Base-by-base conservation (phyloP, 2,888 invertebrate genomes). In the Drosophila dives region DNA sequence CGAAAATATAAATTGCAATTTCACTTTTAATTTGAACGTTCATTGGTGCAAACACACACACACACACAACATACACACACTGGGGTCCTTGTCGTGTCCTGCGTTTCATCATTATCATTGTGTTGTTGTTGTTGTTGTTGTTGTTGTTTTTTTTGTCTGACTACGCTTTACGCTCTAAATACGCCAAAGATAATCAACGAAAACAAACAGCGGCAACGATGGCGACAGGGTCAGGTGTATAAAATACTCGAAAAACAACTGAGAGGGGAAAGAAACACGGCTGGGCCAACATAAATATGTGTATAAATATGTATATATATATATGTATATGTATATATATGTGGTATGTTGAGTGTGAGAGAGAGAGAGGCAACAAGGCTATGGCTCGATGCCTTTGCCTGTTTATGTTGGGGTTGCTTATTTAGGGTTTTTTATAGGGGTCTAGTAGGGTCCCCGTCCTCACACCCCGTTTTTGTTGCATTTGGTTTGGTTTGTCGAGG, bases 131-230 rank as follows among this genome's bases (percentile, higher is more conserved):
- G 64, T 20, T 59, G 33, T 10, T 60, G 42, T n/a, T 66, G 23
- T 29, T 40, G 49, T 32, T 38, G 42, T 33, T 20, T 66, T 32
- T 48, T 77, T 59, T 80, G 90, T 89, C 90, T 89, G 91, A 90
- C 90, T 88, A 85, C 88, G 84, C 90, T 92, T 91, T 92, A 92
- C 92, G 91, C 91, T 91, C 91, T 92, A 91, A 90, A 91, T 91
- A 91, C 92, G 91, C 91, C 82, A 74, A 86, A 91, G 90, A 91
- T 90, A 92, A 92, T 92, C 90, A 92, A 86, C 90, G 77, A 85
- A 89, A 88, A 87, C 86, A 87, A 86, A 86, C 91, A 86, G 72
- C 80, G 76, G 73, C 75, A 66, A 68, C 76, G 76, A 83, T 80
- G 80, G 80, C 83, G 83, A 81, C 82, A 78, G 90, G 85, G 85